These are phyloP conservation scores for Hydroisotoma schaefferi DNA, from an alignment of 2,888 invertebrate genomes.

Conservation along the genomic window DNA sequence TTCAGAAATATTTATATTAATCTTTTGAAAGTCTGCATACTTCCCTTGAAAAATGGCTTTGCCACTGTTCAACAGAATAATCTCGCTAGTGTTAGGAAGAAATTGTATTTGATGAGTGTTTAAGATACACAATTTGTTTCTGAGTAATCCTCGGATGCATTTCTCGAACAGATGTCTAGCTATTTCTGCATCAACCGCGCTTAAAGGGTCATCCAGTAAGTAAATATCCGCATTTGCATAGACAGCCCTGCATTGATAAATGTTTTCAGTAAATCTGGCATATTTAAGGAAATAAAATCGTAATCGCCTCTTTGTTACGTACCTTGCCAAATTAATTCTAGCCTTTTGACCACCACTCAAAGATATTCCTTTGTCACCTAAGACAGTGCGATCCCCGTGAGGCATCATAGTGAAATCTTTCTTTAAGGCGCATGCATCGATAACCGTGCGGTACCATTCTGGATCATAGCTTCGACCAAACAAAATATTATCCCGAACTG, in stretches of 20 bases:
- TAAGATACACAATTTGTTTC: slow-evolving; percentile 33
- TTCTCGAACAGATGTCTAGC: slow-evolving; percentile 43
- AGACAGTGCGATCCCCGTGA: slow-evolving; percentile 55
- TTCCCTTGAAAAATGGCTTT: slow-evolving; percentile 29
- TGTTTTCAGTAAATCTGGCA: not conserved
- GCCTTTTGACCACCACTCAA: slow-evolving; percentile 57
- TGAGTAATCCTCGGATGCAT: slow-evolving; percentile 41
- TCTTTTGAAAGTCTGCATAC: slow-evolving; percentile 65
- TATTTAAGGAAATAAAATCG: not conserved
- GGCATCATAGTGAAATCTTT: slow-evolving; percentile 55
- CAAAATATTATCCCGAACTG: slow-evolving; percentile 41
- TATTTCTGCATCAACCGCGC: slow-evolving; percentile 44
- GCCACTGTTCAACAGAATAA: slow-evolving; percentile 37
- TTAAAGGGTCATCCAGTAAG: slow-evolving; percentile 32
- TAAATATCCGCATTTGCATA: slow-evolving; percentile 43
- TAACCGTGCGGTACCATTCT: slow-evolving; percentile 53
- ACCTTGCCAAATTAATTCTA: slow-evolving; percentile 54
- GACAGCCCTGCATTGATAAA: slow-evolving; percentile 31
- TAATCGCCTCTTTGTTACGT: not conserved
- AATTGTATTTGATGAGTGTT: slow-evolving; percentile 47
- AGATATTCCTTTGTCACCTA: slow-evolving; percentile 59
- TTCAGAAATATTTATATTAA: slow-evolving; percentile 73
- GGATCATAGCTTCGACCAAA: slow-evolving; percentile 32
- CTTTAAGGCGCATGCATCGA: slow-evolving; percentile 53
- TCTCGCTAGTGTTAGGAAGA: slow-evolving; percentile 35